A percentile compares a stretch with the other conserved stretches of the same genome.
phyloP scores from a whole-genome alignment of 2,113 vertebrate genomes.

The Hypocryptadius cinnamomeus region DNA sequence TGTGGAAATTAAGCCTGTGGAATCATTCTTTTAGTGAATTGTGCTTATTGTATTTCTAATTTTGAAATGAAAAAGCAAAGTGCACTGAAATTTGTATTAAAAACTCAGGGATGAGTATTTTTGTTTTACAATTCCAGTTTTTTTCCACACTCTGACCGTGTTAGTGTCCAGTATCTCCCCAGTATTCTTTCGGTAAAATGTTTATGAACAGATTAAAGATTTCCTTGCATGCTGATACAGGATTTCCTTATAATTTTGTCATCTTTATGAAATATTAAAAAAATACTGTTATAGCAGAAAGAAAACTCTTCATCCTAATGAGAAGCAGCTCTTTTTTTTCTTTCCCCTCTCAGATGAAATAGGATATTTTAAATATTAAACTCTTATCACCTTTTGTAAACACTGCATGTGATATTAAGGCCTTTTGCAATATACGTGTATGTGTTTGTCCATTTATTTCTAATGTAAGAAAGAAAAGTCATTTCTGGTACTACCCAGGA shows the following conservation, averaged over 20 bases:
- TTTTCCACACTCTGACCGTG: background rate
- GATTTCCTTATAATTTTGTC: background rate
- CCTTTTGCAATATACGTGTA: constrained; percentile 38
- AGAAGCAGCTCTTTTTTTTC: background rate
- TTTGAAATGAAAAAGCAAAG: background rate
- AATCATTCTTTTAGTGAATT: constrained; percentile 3
- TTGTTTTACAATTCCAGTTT: background rate
- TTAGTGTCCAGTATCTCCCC: background rate
- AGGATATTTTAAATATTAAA: constrained; percentile 32
- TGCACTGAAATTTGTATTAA: background rate
- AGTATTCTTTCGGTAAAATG: background rate
- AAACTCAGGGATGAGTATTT: background rate
- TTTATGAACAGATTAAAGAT: background rate
- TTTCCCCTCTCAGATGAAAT: background rate
- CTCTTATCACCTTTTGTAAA: constrained; percentile 20
- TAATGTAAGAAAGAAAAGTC: constrained; percentile 68
- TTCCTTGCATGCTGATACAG: background rate
- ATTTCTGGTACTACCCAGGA: constrained; percentile 75
- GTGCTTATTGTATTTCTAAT: constrained; percentile 2
- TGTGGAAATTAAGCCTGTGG: constrained; percentile 53
- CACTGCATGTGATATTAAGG: background rate
- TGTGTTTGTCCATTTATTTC: constrained; percentile 59
- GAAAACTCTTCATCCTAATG: background rate
- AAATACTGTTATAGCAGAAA: background rate
- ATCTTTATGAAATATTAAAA: background rate